These are phyloP conservation scores for Zygaena filipendulae DNA, from an alignment of 2,888 invertebrate genomes.

Conservation along the genomic window DNA sequence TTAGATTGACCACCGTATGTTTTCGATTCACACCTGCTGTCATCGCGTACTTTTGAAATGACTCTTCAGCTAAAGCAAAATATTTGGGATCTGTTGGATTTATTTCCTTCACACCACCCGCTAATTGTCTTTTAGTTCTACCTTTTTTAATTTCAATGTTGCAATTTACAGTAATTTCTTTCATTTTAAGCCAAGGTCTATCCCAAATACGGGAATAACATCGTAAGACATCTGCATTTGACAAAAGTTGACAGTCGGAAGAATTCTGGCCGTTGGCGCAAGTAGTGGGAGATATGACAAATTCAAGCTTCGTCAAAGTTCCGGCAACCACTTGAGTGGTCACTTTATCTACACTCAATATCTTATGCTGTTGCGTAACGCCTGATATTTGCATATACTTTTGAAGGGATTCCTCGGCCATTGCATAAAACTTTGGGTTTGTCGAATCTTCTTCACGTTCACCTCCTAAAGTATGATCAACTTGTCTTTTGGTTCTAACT, in stretches of 20 bases:
- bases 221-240: constrained; percentile 20
- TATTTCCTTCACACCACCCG: constrained; percentile 14
- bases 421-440: constrained; percentile 6
- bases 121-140: constrained; percentile 10
- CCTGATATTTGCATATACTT: constrained; percentile 19
- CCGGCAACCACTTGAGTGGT: constrained; percentile 50
- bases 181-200: constrained; percentile 58
- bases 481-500: constrained; percentile 4
- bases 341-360: constrained; percentile 31
- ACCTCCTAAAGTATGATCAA: constrained; percentile 17
- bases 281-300: constrained; percentile 36
- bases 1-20: constrained; percentile 27
- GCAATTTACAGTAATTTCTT: constrained; percentile 27
- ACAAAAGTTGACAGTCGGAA: not conserved
- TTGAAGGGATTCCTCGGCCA: constrained; percentile 20
- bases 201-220: constrained; percentile 67
- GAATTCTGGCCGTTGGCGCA: constrained; percentile 22
- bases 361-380: constrained; percentile 14
- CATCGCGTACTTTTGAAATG: constrained; percentile 24
- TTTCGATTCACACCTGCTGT: constrained; percentile 15
- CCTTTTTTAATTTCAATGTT: constrained; percentile 5
- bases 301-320: constrained; percentile 30
- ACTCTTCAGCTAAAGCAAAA: constrained; percentile 26
- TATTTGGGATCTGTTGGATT: constrained; percentile 23
- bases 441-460: constrained; percentile 5